These are phyloP conservation scores for Euphonia xanthogaster DNA, from an alignment of 2,797 vertebrate species.

Conservation along the genomic window DNA sequence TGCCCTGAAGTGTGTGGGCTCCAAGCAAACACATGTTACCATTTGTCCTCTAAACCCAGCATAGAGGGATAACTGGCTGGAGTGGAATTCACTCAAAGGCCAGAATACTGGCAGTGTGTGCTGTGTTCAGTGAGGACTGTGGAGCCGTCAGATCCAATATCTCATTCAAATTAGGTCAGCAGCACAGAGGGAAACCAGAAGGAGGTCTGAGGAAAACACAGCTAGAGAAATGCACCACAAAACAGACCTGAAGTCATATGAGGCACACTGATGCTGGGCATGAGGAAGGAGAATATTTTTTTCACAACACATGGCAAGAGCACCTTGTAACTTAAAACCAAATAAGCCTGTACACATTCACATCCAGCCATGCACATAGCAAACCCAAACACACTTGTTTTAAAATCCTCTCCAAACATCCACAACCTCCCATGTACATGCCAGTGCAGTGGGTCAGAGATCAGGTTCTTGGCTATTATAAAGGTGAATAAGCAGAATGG, in stretches of 20 bases:
- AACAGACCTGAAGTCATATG: not conserved
- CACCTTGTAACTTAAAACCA: not conserved
- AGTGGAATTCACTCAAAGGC: slow-evolving; percentile 21
- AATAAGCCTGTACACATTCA: not conserved
- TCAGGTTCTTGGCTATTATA: slow-evolving; percentile 11
- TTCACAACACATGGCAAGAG: not conserved
- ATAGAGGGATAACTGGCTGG: not conserved
- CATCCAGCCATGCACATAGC: not conserved
- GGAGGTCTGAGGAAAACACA: not conserved
- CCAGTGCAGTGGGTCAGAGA: slow-evolving; percentile 13
- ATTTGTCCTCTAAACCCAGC: not conserved
- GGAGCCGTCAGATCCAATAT: slow-evolving; percentile 50
- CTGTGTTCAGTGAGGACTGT: slow-evolving; percentile 5
- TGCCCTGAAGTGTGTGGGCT: not conserved
- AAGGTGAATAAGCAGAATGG: slow-evolving; percentile 31
- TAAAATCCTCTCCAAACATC: not conserved
- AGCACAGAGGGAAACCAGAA: slow-evolving; percentile 11
- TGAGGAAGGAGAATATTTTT: not conserved
- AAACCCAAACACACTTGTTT: not conserved
- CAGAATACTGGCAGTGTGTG: not conserved
- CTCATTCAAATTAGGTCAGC: slow-evolving; percentile 65
- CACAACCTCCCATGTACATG: not conserved
- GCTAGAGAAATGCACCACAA: not conserved
- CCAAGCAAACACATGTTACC: not conserved
- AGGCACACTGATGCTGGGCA: not conserved